These are phyloP conservation scores for Protomyctophum bolini DNA, from an alignment of 2,113 vertebrate genomes.

Conservation along the genomic window DNA sequence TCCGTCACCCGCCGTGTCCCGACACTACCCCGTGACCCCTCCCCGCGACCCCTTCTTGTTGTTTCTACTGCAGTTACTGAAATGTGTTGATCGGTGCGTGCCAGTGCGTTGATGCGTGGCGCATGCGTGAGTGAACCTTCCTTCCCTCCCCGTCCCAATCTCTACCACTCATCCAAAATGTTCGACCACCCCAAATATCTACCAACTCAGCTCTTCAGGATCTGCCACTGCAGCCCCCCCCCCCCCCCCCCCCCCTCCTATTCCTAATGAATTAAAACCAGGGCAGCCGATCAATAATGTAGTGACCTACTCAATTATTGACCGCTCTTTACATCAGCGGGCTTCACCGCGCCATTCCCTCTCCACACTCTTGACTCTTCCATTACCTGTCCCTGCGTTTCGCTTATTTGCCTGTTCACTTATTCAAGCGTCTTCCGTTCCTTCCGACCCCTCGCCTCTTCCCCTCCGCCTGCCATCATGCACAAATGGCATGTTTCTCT, in stretches of 20 bases:
- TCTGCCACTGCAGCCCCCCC: constrained; percentile 1
- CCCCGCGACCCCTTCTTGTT: too few relatives aligned
- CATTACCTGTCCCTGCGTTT: constrained; percentile 71
- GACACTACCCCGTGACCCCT: constrained; percentile 11
- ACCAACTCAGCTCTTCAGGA: constrained; percentile 15
- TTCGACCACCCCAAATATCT: background rate
- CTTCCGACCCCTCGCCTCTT: constrained; percentile 12
- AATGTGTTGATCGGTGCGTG: background rate
- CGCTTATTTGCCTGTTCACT: constrained; percentile 74
- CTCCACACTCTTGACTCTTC: constrained; percentile 55
- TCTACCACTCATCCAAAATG: background rate
- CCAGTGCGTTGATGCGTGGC: background rate
- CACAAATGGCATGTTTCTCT: too few relatives aligned
- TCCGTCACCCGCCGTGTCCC: background rate
- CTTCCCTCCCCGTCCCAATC: background rate
- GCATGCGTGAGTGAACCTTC: background rate
- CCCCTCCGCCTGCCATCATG: constrained; percentile 44
- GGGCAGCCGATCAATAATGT: constrained; percentile 67
- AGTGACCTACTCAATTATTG: constrained; percentile 69
- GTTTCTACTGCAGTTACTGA: too few relatives aligned
- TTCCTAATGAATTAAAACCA: constrained; percentile 69
- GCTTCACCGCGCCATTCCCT: constrained; percentile 58
- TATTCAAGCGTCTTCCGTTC: constrained; percentile 62
- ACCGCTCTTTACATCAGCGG: constrained; percentile 70
- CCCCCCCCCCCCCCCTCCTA: constrained; percentile 14